A percentile compares a stretch with the other conserved stretches of the same genome.
phyloP scores from a whole-genome alignment of 1,140 invertebrate genomes.

The Rhysida immarginata region DNA sequence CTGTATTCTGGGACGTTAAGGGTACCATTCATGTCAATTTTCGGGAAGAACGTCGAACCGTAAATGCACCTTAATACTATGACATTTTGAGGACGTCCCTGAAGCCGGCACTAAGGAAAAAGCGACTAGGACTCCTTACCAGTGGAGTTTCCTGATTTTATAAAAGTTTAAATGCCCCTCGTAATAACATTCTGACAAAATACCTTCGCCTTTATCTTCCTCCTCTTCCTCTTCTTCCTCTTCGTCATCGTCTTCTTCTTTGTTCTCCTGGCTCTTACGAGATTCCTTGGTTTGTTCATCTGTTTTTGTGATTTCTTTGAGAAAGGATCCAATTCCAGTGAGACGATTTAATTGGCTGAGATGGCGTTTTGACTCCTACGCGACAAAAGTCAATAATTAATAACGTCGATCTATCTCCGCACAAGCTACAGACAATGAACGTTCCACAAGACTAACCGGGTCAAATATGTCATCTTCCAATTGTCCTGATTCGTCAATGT shows the following conservation, averaged over 20 bases:
- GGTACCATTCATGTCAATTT: too few relatives aligned
- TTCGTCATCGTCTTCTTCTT: not conserved
- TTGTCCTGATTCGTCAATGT: constrained; percentile 79
- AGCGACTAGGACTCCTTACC: too few relatives aligned
- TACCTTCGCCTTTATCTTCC: constrained; percentile 27
- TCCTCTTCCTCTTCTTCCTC: constrained; percentile 24
- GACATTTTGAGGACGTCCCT: too few relatives aligned
- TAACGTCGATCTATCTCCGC: too few relatives aligned
- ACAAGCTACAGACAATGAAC: too few relatives aligned
- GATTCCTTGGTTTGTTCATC: not conserved
- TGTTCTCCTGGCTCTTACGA: not conserved
- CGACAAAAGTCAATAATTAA: too few relatives aligned
- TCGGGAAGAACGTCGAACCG: too few relatives aligned
- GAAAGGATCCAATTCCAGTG: constrained; percentile 51
- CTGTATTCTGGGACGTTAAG: too few relatives aligned
- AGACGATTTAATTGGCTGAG: constrained; percentile 43
- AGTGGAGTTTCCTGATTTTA: not conserved
- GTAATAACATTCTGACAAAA: constrained; percentile 16
- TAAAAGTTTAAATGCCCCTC: too few relatives aligned
- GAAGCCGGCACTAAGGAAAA: too few relatives aligned
- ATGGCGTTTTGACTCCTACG: too few relatives aligned
- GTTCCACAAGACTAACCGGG: constrained; percentile 50
- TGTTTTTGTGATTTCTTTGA: constrained; percentile 64
- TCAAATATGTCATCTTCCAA: constrained; percentile 74
- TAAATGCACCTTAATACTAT: too few relatives aligned